phyloP scores from a whole-genome alignment of 2,888 invertebrate genomes.

The Andrena hattorfiana region DNA sequence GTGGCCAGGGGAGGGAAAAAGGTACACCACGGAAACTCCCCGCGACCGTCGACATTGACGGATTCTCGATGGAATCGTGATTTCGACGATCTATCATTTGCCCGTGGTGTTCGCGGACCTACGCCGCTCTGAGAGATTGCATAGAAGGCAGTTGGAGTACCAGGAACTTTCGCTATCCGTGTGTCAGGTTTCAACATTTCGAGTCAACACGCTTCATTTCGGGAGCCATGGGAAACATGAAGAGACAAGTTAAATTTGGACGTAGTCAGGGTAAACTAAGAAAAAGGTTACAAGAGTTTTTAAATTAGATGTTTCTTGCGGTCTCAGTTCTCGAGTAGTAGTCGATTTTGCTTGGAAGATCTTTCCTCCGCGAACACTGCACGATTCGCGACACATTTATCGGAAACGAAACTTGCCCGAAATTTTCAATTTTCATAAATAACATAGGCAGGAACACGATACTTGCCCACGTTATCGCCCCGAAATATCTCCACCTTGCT shows the following conservation, averaged over 20 bases:
- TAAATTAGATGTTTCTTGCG: too few relatives aligned
- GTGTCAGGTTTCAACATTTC: too few relatives aligned
- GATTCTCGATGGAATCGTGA: conserved; percentile 76
- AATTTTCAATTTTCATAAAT: conserved; percentile 24
- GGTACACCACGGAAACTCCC: conserved; percentile 69
- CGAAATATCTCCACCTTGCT: conserved; percentile 6
- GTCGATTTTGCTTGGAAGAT: not conserved
- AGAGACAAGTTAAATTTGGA: too few relatives aligned
- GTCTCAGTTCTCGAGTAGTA: too few relatives aligned
- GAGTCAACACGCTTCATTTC: too few relatives aligned
- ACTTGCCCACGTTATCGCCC: conserved; percentile 4
- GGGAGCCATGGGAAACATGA: too few relatives aligned
- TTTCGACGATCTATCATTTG: conserved; percentile 74
- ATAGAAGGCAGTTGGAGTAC: conserved; percentile 20
- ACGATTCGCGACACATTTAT: not conserved
- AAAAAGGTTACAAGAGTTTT: too few relatives aligned
- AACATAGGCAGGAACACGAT: conserved; percentile 12
- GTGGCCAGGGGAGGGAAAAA: conserved; percentile 46
- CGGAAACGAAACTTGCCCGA: not conserved
- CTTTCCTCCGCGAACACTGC: not conserved
- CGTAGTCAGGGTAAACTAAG: too few relatives aligned
- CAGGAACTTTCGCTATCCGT: not conserved
- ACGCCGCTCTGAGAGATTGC: conserved; percentile 41
- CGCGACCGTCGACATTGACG: conserved; percentile 78
- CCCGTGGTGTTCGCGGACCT: conserved; percentile 34